These are phyloP conservation scores for Lateolabrax maculatus DNA, from an alignment of 2,797 vertebrate genomes.

Conservation along the genomic window DNA sequence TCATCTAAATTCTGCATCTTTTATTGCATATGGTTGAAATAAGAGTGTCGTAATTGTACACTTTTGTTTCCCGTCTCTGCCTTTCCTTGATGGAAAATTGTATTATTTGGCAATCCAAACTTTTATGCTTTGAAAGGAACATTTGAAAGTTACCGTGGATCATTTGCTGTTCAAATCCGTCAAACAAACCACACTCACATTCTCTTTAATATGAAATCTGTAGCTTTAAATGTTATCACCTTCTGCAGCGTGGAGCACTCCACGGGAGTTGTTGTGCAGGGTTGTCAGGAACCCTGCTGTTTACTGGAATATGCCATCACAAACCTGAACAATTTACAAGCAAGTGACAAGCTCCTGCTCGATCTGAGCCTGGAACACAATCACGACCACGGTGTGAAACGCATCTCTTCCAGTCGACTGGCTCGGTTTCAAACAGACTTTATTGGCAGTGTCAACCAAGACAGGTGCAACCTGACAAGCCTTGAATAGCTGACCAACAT, in stretches of 20 bases:
- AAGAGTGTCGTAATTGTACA: not conserved
- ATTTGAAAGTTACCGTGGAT: not conserved
- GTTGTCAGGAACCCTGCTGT: constrained; percentile 17
- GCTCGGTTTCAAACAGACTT: not conserved
- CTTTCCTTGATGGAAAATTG: not conserved
- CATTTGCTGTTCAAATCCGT: not conserved
- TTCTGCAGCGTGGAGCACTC: not conserved
- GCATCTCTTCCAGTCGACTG: constrained; percentile 12
- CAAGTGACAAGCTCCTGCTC: constrained; percentile 15
- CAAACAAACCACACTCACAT: not conserved
- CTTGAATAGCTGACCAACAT: constrained; percentile 5
- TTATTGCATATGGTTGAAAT: not conserved
- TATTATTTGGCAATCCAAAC: not conserved
- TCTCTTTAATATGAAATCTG: constrained; percentile 20
- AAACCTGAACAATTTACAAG: not conserved
- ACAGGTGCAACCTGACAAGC: constrained; percentile 31
- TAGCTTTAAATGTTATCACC: not conserved
- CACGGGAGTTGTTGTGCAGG: not conserved
- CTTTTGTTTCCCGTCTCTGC: not conserved
- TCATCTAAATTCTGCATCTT: constrained; percentile 11
- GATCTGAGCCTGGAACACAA: constrained; percentile 17
- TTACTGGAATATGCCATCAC: constrained; percentile 8
- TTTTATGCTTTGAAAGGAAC: not conserved
- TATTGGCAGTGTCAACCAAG: not conserved
- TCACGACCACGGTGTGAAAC: not conserved